Percentiles rank a stretch among this genome's conserved stretches.
phyloP scores from a whole-genome alignment of 2,888 invertebrate species.

The Agonum fuliginosum region DNA sequence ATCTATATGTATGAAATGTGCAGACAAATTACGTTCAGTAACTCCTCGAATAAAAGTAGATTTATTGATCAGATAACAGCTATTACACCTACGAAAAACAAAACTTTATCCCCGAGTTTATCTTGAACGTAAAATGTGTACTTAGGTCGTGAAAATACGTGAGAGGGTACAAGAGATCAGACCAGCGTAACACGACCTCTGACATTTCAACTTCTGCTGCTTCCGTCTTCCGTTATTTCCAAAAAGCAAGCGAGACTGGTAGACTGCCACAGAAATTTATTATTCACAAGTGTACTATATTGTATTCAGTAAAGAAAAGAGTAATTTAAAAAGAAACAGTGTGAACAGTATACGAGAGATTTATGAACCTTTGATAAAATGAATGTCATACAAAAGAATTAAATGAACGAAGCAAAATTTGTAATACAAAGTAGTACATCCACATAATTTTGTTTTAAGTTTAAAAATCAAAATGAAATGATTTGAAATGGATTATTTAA shows the following conservation, averaged over 20 bases:
- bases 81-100: conserved; percentile 12
- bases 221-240: conserved; percentile 38
- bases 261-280: conserved; percentile 26
- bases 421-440: too few species aligned
- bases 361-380: too few species aligned
- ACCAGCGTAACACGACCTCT: conserved; percentile 27
- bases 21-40: neutral
- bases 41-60: neutral
- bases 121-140: neutral
- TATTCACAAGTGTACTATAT: conserved; percentile 41
- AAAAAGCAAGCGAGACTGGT: conserved; percentile 14
- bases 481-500: too few species aligned
- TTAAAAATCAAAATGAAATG: too few species aligned
- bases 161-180: conserved; percentile 5
- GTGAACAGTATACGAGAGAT: too few species aligned
- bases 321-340: conserved; percentile 7
- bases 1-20: too few species aligned
- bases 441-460: too few species aligned
- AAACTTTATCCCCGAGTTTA: conserved; percentile 15
- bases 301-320: conserved; percentile 16
- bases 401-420: too few species aligned
- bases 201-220: conserved; percentile 47
- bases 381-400: too few species aligned
- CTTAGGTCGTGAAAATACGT: conserved; percentile 13
- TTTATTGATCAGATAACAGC: conserved; percentile 1